These are phyloP conservation scores for Eptatretus atami DNA, from an alignment of 2,797 vertebrate genomes.

Conservation along the genomic window DNA sequence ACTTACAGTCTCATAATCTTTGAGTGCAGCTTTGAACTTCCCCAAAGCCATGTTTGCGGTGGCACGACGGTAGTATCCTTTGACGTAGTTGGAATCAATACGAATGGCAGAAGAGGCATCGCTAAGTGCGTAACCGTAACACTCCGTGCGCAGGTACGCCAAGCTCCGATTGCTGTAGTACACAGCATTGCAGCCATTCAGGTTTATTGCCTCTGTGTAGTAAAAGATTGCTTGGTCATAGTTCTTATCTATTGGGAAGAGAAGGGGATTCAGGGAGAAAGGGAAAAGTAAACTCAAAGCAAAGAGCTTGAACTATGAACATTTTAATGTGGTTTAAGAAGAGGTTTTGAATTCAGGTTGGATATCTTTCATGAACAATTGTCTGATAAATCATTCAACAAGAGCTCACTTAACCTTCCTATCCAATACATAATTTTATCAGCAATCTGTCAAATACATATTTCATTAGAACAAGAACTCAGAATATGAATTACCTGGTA, in stretches of 20 bases:
- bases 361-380: no score
- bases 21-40: constrained; percentile 61
- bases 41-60: constrained; percentile 87
- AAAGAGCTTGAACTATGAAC: no score
- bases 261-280: background rate
- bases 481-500: no score
- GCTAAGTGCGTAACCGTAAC: constrained; percentile 61
- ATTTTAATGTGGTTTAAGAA: no score
- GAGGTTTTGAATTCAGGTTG: no score
- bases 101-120: constrained; percentile 53
- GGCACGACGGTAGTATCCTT: constrained; percentile 64
- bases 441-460: no score
- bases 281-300: no score
- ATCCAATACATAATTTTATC: no score
- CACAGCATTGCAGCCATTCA: constrained; percentile 47
- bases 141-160: constrained; percentile 74
- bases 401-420: no score
- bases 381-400: no score
- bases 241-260: constrained; percentile 34
- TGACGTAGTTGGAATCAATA: constrained; percentile 62
- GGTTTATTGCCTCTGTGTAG: constrained; percentile 50
- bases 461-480: no score
- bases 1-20: constrained; percentile 69
- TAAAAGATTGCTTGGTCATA: constrained; percentile 66
- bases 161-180: constrained; percentile 75